Conservation (phyloP, 2,888 invertebrate species). For the Nineta flava region DNA sequence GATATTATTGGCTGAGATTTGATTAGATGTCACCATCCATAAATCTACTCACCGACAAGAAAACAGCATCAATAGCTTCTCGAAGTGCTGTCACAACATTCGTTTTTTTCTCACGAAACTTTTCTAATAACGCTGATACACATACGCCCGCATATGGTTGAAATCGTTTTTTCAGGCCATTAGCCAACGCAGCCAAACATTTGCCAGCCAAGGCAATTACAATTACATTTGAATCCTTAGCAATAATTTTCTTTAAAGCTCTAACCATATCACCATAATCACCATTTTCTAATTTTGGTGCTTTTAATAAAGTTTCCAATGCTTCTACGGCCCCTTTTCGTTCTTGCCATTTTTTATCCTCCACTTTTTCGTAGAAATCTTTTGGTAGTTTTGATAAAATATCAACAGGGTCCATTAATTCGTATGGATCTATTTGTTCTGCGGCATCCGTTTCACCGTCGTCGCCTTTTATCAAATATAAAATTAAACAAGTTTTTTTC, state of each 20-base stretch:
- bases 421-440: conserved; percentile 71
- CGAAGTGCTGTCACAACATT: conserved; percentile 74
- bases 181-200: conserved; percentile 66
- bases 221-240: conserved; percentile 89
- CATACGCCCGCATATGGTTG: conserved; percentile 66
- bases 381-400: conserved; percentile 84
- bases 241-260: conserved; percentile 64
- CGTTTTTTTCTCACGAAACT: conserved; percentile 94
- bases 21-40: too few species aligned
- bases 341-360: conserved; percentile 95
- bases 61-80: conserved; percentile 84
- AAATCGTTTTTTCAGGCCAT: conserved; percentile 77
- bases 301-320: conserved; percentile 59
- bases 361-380: conserved; percentile 87
- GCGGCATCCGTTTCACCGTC: conserved; percentile 34
- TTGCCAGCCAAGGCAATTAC: conserved; percentile 77
- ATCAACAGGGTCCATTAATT: conserved; percentile 82
- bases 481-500: too few species aligned
- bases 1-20: too few species aligned
- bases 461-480: conserved; percentile 40
- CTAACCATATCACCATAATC: conserved; percentile 85
- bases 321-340: conserved; percentile 82
- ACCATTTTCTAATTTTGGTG: conserved; percentile 76
- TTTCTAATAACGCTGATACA: conserved; percentile 69
- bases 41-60: conserved; percentile 56